These are phyloP conservation scores for Chironomus tentans DNA, from an alignment of 2,888 invertebrate genomes.

Conservation along the genomic window DNA sequence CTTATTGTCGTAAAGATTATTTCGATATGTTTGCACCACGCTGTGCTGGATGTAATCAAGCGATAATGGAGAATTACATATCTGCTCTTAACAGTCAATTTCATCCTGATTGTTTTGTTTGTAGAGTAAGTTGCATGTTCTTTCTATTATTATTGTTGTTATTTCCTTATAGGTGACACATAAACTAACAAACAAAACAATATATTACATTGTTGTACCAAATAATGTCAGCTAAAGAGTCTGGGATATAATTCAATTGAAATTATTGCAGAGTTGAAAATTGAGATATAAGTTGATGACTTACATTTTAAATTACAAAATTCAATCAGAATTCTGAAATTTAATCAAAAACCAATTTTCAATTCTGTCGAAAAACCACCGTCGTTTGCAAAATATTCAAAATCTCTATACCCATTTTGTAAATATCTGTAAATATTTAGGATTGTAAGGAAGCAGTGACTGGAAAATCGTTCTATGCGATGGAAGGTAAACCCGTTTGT, in stretches of 20 bases:
- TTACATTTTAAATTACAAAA: too few species aligned
- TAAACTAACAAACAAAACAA: constrained; percentile 2
- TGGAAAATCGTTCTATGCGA: constrained; percentile 94
- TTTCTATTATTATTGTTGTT: not conserved
- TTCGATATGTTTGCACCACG: constrained; percentile 97
- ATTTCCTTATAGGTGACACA: constrained; percentile 1
- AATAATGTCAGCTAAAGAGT: not conserved
- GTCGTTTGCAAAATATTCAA: not conserved
- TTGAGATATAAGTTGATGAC: too few species aligned
- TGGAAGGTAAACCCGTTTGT: constrained; percentile 95
- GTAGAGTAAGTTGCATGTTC: constrained; percentile 68
- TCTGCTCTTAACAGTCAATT: constrained; percentile 95
- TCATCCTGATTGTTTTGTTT: constrained; percentile 98
- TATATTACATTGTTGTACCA: too few species aligned
- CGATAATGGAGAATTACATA: constrained; percentile 97
- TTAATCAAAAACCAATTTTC: too few species aligned
- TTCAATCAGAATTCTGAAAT: too few species aligned
- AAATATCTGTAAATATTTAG: constrained; percentile 44
- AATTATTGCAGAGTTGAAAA: too few species aligned
- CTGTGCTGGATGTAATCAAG: constrained; percentile 90
- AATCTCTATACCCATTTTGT: too few species aligned
- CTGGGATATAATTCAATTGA: too few species aligned
- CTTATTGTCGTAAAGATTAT: constrained; percentile 93
- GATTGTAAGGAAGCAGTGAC: constrained; percentile 89
- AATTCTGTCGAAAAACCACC: too few species aligned